phyloP scores from a whole-genome alignment of 2,888 invertebrate genomes.

The Hymenopus coronatus region DNA sequence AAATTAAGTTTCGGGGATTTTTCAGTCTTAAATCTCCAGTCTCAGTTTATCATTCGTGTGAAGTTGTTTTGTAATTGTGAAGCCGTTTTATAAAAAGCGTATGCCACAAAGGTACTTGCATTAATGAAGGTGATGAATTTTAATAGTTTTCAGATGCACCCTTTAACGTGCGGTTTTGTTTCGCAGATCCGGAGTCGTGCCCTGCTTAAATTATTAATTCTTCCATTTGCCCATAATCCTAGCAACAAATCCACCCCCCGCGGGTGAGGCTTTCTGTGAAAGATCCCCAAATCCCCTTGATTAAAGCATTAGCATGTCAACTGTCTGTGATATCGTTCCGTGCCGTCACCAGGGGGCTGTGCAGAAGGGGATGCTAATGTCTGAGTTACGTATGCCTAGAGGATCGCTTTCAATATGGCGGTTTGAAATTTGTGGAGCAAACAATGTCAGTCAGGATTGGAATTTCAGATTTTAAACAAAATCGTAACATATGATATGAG shows the following conservation, averaged over 20 bases:
- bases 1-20: too few relatives aligned
- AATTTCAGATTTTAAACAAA: conserved; percentile 17
- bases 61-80: too few relatives aligned
- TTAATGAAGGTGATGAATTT: not conserved
- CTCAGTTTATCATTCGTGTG: too few relatives aligned
- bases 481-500: conserved; percentile 19
- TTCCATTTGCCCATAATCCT: not conserved
- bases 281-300: not conserved
- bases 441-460: not conserved
- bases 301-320: not conserved
- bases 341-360: not conserved
- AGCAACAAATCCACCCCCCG: not conserved
- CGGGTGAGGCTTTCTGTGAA: not conserved
- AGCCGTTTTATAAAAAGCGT: too few relatives aligned
- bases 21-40: too few relatives aligned
- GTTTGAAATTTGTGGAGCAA: conserved; percentile 5
- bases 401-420: not conserved
- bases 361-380: not conserved
- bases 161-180: not conserved
- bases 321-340: not conserved
- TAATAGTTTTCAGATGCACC: not conserved
- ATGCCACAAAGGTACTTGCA: not conserved
- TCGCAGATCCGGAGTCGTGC: not conserved
- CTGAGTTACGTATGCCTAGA: not conserved
- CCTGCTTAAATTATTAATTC: not conserved